Evolutionary conservation across 2,797 vertebrate species (phyloP).

Genomic region (Sternotherus odoratus): DNA sequence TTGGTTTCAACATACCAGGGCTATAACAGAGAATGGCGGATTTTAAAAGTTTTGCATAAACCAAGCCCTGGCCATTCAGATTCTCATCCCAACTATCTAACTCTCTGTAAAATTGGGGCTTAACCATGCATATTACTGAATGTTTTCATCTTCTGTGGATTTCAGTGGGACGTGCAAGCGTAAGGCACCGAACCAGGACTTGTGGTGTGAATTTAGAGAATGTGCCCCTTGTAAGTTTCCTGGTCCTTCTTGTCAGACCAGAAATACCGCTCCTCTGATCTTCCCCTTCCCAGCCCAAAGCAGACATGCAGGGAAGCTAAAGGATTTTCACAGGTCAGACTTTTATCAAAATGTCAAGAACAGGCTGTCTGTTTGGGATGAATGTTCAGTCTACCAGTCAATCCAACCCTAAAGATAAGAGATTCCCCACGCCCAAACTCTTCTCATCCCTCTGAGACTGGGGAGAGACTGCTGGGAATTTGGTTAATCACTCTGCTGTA

Average conservation of each 20-base stretch:
- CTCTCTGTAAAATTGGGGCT: background rate
- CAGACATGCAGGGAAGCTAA: background rate
- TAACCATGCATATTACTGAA: background rate
- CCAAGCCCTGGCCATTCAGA: fast-evolving
- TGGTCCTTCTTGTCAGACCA: background rate
- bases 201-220: background rate
- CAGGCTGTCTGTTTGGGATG: background rate
- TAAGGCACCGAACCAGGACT: background rate
- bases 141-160: background rate
- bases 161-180: background rate
- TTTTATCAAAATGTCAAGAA: background rate
- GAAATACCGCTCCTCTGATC: background rate
- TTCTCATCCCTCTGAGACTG: background rate
- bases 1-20: background rate
- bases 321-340: background rate
- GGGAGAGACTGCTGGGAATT: background rate
- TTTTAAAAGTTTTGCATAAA: background rate
- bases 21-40: fast-evolving
- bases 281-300: background rate
- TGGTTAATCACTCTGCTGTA: background rate
- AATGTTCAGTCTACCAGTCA: background rate
- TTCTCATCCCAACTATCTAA: background rate
- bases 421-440: background rate
- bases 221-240: background rate
- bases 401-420: background rate